Conservation (phyloP, 2,797 vertebrate genomes). For the Pyrocephalus nanus region DNA sequence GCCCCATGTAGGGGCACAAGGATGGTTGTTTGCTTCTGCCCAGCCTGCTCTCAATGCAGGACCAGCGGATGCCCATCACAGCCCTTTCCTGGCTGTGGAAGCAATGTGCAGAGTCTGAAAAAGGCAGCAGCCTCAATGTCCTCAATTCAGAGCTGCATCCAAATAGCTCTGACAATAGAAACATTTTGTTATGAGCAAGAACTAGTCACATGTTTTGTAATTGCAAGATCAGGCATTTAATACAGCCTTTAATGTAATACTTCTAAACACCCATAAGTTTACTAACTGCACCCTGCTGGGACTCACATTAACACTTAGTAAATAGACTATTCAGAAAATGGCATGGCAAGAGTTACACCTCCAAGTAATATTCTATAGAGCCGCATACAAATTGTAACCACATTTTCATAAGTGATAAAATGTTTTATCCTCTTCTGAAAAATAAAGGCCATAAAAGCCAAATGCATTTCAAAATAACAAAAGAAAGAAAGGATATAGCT, state of each 20-base stretch:
- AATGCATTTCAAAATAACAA: slow-evolving; percentile 25
- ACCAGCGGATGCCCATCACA: not conserved
- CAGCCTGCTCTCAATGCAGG: not conserved
- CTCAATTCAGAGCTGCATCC: not conserved
- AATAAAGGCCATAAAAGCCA: slow-evolving; percentile 49
- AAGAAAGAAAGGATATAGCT: slow-evolving; percentile 28
- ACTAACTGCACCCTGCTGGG: slow-evolving; percentile 54
- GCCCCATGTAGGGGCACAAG: accelerated
- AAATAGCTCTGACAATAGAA: slow-evolving; percentile 20
- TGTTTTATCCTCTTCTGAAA: slow-evolving; percentile 56
- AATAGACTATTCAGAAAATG: slow-evolving; percentile 58
- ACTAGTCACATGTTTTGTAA: not conserved
- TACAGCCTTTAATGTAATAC: slow-evolving; percentile 4
- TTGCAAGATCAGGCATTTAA: not conserved
- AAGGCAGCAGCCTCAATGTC: not conserved
- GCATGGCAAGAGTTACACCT: slow-evolving; percentile 62
- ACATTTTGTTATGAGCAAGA: not conserved
- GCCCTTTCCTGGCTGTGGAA: not conserved
- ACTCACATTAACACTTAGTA: slow-evolving; percentile 62
- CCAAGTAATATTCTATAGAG: slow-evolving; percentile 51
- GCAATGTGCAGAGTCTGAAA: not conserved
- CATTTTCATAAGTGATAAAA: slow-evolving; percentile 70
- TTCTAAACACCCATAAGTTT: slow-evolving; percentile 53
- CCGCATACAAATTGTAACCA: slow-evolving; percentile 63
- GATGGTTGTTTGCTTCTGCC: not conserved